phyloP scores from a whole-genome alignment of 2,888 invertebrate species.

The Stenolophus ochropezus region DNA sequence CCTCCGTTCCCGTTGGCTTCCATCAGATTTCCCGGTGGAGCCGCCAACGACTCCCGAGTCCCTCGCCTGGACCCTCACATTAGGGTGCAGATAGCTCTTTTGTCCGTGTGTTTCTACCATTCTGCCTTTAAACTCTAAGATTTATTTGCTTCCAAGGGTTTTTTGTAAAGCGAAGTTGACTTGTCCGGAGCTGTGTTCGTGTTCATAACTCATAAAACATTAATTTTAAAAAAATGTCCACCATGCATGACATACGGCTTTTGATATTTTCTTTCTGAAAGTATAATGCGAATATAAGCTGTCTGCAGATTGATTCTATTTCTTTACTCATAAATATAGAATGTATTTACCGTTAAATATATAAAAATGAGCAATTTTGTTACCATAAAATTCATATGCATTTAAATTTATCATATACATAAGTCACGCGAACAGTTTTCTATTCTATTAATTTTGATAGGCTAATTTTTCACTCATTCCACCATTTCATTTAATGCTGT shows the following conservation, averaged over 20 bases:
- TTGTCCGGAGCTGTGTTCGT: neutral
- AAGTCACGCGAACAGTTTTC: no score
- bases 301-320: no score
- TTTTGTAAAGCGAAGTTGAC: neutral
- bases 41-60: neutral
- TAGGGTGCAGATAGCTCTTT: constrained; percentile 41
- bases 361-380: no score
- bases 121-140: constrained; percentile 31
- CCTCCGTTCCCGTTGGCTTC: neutral
- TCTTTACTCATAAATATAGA: no score
- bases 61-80: constrained; percentile 8
- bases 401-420: no score
- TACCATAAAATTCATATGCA: no score
- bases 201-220: neutral
- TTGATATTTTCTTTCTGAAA: neutral
- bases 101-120: constrained; percentile 41
- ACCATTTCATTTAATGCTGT: no score
- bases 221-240: neutral
- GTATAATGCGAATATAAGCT: neutral
- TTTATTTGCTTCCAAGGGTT: constrained; percentile 27
- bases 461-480: no score
- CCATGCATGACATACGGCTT: no score
- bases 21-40: constrained; percentile 37
- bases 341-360: no score
- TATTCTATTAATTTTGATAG: no score